Evolutionary conservation across 2,797 vertebrate genomes (phyloP).

Genomic region (Hyperoplus immaculatus): DNA sequence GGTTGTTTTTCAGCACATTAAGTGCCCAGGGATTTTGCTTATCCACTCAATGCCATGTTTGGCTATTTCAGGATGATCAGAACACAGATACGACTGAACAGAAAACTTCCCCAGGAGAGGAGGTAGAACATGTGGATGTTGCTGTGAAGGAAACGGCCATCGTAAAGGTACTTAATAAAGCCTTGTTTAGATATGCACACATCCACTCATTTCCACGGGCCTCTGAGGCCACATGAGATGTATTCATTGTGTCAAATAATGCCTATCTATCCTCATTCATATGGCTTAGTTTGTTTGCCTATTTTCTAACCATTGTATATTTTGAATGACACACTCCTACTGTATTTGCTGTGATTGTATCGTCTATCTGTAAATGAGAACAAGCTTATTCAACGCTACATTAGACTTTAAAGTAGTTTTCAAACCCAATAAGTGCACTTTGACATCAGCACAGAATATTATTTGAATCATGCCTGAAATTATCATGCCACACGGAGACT

Average conservation of each 20-base stretch:
- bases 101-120: slow-evolving; percentile 33
- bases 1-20: slow-evolving; percentile 17
- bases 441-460: slow-evolving; percentile 11
- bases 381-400: slow-evolving; percentile 9
- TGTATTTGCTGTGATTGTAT: slow-evolving; percentile 23
- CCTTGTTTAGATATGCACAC: background rate
- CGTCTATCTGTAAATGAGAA: slow-evolving; percentile 14
- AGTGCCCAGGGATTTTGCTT: background rate
- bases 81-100: slow-evolving; percentile 39
- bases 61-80: slow-evolving; percentile 66
- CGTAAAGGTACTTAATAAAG: slow-evolving; percentile 64
- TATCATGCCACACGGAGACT: slow-evolving; percentile 4
- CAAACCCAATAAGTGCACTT: slow-evolving; percentile 33
- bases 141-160: slow-evolving; percentile 36
- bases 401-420: slow-evolving; percentile 19
- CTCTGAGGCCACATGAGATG: slow-evolving; percentile 25
- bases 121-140: slow-evolving; percentile 26
- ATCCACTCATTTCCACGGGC: slow-evolving; percentile 29
- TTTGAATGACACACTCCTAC: slow-evolving; percentile 35
- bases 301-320: slow-evolving; percentile 37
- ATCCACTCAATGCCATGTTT: slow-evolving; percentile 9
- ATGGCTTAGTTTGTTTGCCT: slow-evolving; percentile 5
- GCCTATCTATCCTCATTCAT: slow-evolving; percentile 6
- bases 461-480: slow-evolving; percentile 37
- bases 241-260: slow-evolving; percentile 36